A percentile compares a stretch with the other conserved stretches of the same genome.
phyloP scores from a whole-genome alignment of 1,140 invertebrate genomes.

The Steinernema khuongi region DNA sequence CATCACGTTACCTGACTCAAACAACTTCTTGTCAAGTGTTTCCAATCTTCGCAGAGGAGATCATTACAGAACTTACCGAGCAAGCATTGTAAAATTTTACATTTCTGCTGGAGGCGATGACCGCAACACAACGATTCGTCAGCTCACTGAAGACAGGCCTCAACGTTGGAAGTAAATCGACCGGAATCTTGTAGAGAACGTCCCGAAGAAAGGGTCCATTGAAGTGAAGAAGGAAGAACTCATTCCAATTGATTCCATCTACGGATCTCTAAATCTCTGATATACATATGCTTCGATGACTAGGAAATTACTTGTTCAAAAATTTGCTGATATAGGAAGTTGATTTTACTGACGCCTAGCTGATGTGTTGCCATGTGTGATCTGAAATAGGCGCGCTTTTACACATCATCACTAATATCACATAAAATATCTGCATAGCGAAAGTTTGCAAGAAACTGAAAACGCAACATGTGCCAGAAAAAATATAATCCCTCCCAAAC shows the following conservation, averaged over 20 bases:
- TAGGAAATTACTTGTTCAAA: background rate
- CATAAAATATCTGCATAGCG: no score
- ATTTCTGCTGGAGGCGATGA: background rate
- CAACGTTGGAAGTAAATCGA: background rate
- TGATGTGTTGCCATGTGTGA: background rate
- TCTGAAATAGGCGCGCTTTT: no score
- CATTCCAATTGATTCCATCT: background rate
- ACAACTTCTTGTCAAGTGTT: no score
- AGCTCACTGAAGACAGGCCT: background rate
- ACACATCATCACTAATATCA: no score
- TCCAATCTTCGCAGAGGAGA: no score
- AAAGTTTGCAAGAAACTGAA: no score
- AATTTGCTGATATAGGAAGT: background rate
- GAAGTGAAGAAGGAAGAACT: conserved; percentile 4
- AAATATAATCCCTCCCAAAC: no score
- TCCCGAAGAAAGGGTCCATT: background rate
- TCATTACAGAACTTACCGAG: background rate
- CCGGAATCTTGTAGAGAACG: background rate
- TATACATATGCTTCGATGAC: no score
- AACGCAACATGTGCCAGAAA: no score
- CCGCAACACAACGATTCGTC: background rate
- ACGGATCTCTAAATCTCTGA: no score
- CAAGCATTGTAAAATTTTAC: background rate
- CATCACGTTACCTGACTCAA: no score
- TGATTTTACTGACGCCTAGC: background rate